phyloP scores from a whole-genome alignment of 2,797 vertebrate genomes.

The Sebastolobus altivelis region DNA sequence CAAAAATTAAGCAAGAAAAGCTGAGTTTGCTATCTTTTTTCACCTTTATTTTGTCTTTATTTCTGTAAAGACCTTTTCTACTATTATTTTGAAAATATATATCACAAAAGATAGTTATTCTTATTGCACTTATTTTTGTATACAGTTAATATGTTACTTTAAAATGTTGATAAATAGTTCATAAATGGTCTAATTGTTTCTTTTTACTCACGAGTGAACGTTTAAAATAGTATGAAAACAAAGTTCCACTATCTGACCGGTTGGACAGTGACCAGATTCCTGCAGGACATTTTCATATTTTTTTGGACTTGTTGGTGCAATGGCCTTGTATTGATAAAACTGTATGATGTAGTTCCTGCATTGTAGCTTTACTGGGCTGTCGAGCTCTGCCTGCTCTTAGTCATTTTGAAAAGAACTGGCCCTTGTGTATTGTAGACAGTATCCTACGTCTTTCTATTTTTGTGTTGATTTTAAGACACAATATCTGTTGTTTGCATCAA shows the following conservation, averaged over 20 bases:
- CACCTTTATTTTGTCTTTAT: neutral
- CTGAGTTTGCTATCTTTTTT: neutral
- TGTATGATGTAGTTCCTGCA: constrained; percentile 12
- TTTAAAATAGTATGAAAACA: neutral
- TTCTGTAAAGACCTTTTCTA: neutral
- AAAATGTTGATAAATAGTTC: neutral
- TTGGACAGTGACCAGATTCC: neutral
- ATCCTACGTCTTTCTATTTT: neutral
- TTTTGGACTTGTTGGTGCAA: neutral
- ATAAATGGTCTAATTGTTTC: neutral
- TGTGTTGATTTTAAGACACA: neutral
- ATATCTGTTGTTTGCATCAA: neutral
- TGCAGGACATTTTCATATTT: constrained; percentile 11
- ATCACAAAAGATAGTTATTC: neutral
- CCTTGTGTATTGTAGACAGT: neutral
- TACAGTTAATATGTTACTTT: neutral
- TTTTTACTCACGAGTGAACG: neutral
- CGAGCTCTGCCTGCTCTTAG: constrained; percentile 14
- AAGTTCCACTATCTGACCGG: neutral
- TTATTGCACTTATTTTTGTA: neutral
- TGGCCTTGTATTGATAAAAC: constrained; percentile 30
- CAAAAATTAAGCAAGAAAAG: neutral
- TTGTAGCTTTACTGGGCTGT: constrained; percentile 14
- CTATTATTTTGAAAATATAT: neutral
- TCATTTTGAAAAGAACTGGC: constrained; percentile 21